These are phyloP conservation scores for Pteronotus mesoamericanus DNA, from an alignment of 2,797 vertebrate genomes.

Conservation along the genomic window DNA sequence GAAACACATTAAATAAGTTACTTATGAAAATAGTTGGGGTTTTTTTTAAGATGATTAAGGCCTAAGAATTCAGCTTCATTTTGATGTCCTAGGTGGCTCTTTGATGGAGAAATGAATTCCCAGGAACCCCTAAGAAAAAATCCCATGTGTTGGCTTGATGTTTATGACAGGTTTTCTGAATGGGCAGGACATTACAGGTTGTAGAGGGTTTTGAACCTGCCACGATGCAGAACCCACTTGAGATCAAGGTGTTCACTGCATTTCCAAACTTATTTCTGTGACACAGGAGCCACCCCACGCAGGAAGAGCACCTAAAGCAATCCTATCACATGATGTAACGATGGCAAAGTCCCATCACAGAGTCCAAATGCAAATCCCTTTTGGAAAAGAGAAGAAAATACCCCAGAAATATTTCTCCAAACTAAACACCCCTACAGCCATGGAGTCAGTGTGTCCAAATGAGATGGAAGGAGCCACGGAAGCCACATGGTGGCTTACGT, in stretches of 20 bases:
- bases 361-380: neutral
- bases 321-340: fast-evolving
- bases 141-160: neutral
- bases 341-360: neutral
- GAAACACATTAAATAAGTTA: neutral
- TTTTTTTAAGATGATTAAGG: neutral
- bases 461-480: neutral
- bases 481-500: fast-evolving
- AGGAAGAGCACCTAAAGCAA: neutral
- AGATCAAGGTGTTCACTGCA: neutral
- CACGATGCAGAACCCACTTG: neutral
- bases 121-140: neutral
- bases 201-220: neutral
- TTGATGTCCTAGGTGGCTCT: neutral
- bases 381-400: neutral
- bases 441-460: fast-evolving
- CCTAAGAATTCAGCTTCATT: neutral
- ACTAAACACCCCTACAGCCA: fast-evolving
- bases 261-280: neutral
- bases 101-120: constrained; percentile 27
- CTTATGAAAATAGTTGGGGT: neutral
- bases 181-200: neutral
- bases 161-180: neutral
- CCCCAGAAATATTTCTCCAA: neutral
- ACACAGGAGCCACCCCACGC: neutral